These are phyloP conservation scores for Zophobas morio DNA, from an alignment of 1,140 invertebrate genomes.

Conservation along the genomic window DNA sequence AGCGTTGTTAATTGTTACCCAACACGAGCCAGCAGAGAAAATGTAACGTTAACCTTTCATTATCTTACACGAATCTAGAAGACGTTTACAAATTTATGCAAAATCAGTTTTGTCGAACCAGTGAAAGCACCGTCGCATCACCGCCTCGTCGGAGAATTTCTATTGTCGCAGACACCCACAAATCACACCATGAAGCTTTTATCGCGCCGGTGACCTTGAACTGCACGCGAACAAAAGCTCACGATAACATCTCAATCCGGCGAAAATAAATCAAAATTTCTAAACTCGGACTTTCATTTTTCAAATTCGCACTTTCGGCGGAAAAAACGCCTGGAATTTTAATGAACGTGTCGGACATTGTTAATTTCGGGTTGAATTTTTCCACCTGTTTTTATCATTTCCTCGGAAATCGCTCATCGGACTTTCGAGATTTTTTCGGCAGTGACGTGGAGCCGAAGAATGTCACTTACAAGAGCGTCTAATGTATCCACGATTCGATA, in stretches of 20 bases:
- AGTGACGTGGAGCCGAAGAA: neutral
- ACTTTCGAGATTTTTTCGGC: neutral
- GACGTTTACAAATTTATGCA: neutral
- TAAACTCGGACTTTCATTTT: conserved; percentile 4
- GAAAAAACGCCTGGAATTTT: neutral
- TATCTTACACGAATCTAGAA: conserved; percentile 2
- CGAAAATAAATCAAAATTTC: neutral
- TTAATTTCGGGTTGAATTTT: too few species aligned
- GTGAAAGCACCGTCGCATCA: neutral
- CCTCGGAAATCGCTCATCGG: neutral
- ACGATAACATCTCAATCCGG: neutral
- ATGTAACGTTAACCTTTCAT: conserved; percentile 1
- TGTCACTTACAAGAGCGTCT: neutral
- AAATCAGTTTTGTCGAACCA: neutral
- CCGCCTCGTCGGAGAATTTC: neutral
- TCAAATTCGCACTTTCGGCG: neutral
- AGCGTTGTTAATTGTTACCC: neutral
- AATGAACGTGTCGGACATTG: neutral
- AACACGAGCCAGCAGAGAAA: neutral
- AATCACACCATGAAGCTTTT: neutral
- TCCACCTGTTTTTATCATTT: neutral
- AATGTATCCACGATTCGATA: neutral
- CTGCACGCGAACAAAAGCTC: neutral
- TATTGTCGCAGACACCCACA: neutral
- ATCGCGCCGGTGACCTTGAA: conserved; percentile 14